These are phyloP conservation scores for Ectemnius cavifrons DNA, from an alignment of 2,888 invertebrate genomes.

Conservation along the genomic window DNA sequence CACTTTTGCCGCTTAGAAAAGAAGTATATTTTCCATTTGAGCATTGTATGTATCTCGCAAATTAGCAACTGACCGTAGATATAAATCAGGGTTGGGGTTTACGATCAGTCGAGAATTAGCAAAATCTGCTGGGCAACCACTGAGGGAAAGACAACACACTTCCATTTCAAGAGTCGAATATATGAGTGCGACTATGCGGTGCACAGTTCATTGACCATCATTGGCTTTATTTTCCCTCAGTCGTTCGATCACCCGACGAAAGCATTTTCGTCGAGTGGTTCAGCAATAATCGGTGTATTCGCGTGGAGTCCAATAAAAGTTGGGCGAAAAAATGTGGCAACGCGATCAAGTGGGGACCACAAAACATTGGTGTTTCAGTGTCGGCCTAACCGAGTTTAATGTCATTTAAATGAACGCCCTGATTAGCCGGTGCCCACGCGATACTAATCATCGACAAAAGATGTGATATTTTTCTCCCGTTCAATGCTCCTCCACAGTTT, in stretches of 20 bases:
- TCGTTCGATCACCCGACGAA: slow-evolving; percentile 32
- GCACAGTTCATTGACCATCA: slow-evolving; percentile 12
- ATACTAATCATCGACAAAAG: slow-evolving; percentile 37
- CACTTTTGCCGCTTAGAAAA: slow-evolving; percentile 43
- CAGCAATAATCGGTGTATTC: slow-evolving; percentile 41
- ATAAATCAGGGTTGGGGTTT: no score
- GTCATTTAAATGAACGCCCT: slow-evolving; percentile 35
- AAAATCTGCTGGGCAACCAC: slow-evolving; percentile 23
- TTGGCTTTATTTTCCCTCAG: slow-evolving; percentile 36
- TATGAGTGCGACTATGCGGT: slow-evolving; percentile 16
- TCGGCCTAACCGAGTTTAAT: slow-evolving; percentile 27
- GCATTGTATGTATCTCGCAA: slow-evolving; percentile 34
- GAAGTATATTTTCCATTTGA: slow-evolving; percentile 41
- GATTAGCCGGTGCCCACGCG: slow-evolving; percentile 9
- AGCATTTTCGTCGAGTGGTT: slow-evolving; percentile 47
- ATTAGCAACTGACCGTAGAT: slow-evolving; percentile 23
- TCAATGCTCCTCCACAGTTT: slow-evolving; percentile 24
- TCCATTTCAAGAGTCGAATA: background rate
- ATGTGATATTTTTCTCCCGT: slow-evolving; percentile 49
- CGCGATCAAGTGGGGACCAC: slow-evolving; percentile 22
- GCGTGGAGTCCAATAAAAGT: slow-evolving; percentile 9
- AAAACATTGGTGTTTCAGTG: slow-evolving; percentile 20
- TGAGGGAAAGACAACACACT: slow-evolving; percentile 16
- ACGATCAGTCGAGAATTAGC: slow-evolving; percentile 12
- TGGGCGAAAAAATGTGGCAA: slow-evolving; percentile 35